phyloP scores from a whole-genome alignment of 2,797 vertebrate species.

The Pristis pectinata region DNA sequence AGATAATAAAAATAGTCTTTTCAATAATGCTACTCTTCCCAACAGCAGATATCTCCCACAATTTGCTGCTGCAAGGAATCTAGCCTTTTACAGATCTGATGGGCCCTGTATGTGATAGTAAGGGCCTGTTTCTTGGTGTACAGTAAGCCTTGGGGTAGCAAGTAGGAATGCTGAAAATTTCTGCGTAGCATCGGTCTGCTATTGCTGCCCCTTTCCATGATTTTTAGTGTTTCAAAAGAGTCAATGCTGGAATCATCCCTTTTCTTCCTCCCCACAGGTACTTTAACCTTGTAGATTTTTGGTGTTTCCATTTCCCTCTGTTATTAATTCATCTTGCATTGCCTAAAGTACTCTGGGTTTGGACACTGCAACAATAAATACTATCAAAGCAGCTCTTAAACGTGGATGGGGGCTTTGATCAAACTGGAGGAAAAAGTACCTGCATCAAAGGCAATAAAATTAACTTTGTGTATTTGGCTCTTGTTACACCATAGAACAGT shows the following conservation, averaged over 20 bases:
- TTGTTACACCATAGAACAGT: not conserved
- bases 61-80: not conserved
- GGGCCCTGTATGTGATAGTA: not conserved
- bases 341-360: too few species aligned
- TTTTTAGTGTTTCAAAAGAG: not conserved
- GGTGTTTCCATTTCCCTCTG: too few species aligned
- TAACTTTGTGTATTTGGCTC: not conserved
- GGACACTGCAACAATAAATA: not conserved
- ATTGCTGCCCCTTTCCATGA: not conserved
- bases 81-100: not conserved
- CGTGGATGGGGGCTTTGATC: not conserved
- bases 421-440: not conserved
- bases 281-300: too few species aligned
- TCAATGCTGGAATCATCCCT: not conserved
- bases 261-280: too few species aligned
- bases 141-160: not conserved
- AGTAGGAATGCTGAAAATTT: not conserved
- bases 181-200: not conserved
- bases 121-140: not conserved
- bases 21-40: not conserved
- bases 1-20: not conserved
- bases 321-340: too few species aligned
- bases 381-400: not conserved
- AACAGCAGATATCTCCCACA: not conserved
- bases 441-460: not conserved